Evolutionary conservation across 2,113 vertebrate genomes (phyloP).

Genomic region (Serilophus lunatus): DNA sequence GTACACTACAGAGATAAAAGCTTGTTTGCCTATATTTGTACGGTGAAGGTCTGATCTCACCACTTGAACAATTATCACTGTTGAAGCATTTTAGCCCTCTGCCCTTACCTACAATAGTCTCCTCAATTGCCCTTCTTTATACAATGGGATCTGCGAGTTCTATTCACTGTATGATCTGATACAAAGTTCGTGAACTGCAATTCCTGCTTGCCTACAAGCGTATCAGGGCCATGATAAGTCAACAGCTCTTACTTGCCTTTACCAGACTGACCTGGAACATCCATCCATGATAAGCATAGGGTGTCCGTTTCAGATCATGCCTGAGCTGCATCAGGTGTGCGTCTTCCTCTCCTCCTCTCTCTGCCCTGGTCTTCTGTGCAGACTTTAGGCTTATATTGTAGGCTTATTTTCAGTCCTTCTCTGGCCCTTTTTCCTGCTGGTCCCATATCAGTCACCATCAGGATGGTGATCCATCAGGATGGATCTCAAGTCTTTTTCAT

Average conservation of each 20-base stretch:
- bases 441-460: accelerated
- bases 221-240: not conserved
- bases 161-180: not conserved
- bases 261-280: not conserved
- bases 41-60: not conserved
- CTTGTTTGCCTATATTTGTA: not conserved
- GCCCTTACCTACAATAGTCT: not conserved
- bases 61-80: not conserved
- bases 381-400: not conserved
- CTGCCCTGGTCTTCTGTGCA: not conserved
- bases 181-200: not conserved
- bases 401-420: not conserved
- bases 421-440: not conserved
- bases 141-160: not conserved
- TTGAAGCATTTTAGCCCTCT: not conserved
- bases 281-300: not conserved
- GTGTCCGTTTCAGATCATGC: not conserved
- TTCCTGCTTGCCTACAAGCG: not conserved
- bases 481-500: not conserved
- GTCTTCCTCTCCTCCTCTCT: not conserved
- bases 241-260: not conserved
- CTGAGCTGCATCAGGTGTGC: accelerated
- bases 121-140: not conserved
- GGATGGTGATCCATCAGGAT: no score
- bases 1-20: not conserved